Evolutionary conservation across 2,113 vertebrate genomes (phyloP).

Genomic region (Tyto alba): DNA sequence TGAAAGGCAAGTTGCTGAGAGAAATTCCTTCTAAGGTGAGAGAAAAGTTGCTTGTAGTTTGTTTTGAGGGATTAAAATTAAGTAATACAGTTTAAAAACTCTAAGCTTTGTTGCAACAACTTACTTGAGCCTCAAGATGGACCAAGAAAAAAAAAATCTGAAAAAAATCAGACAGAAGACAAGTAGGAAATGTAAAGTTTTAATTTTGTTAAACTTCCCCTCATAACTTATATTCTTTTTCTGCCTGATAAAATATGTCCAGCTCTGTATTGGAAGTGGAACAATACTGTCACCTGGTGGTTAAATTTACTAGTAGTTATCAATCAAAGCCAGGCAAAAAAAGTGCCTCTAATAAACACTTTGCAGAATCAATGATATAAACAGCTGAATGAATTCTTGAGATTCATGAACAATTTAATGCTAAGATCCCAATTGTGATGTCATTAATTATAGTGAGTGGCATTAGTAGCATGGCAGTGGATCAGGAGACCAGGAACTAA

Average conservation of each 20-base stretch:
- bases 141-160: neutral
- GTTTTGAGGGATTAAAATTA: conserved; percentile 30
- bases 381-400: neutral
- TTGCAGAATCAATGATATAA: neutral
- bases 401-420: neutral
- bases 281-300: conserved; percentile 64
- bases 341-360: neutral
- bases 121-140: neutral
- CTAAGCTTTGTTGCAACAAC: neutral
- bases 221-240: neutral
- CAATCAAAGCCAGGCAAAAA: neutral
- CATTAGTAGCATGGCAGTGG: neutral
- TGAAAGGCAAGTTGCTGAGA: neutral
- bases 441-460: neutral
- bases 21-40: neutral
- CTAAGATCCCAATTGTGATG: neutral
- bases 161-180: neutral
- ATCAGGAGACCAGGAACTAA: neutral
- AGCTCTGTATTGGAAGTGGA: neutral
- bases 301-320: neutral
- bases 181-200: neutral
- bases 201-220: neutral
- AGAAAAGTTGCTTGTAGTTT: neutral
- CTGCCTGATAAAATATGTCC: neutral
- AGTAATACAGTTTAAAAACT: neutral